These are phyloP conservation scores for Xenopus laevis DNA, from an alignment of 2,113 vertebrate species.

Conservation along the genomic window DNA sequence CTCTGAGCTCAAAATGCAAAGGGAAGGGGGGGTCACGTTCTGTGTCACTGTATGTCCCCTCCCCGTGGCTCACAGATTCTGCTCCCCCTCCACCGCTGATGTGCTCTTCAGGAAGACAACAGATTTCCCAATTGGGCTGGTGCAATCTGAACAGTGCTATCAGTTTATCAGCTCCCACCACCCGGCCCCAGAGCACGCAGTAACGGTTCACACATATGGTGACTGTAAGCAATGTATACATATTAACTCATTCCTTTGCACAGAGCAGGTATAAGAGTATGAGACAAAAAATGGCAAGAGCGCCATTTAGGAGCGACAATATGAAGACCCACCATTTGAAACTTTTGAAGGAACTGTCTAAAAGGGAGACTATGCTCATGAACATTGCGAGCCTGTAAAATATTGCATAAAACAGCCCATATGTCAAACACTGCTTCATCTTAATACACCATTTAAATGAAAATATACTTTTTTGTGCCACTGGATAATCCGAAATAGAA, in stretches of 20 bases:
- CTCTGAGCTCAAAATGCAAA: conserved; percentile 1
- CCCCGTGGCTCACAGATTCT: conserved; percentile 14
- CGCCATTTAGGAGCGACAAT: too few relatives aligned
- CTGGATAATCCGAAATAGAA: too few relatives aligned
- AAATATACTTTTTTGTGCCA: too few relatives aligned
- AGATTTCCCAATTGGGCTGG: conserved; percentile 37
- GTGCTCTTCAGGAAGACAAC: conserved; percentile 38
- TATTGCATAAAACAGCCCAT: too few relatives aligned
- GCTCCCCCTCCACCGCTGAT: conserved; percentile 45
- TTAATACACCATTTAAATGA: too few relatives aligned
- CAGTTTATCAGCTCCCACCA: conserved; percentile 19
- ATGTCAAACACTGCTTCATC: too few relatives aligned
- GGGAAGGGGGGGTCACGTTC: conserved; percentile 10
- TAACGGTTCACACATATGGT: conserved; percentile 13
- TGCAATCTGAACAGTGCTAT: conserved; percentile 19
- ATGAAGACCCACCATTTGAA: too few relatives aligned
- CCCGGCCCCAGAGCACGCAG: conserved; percentile 13
- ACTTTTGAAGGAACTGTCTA: too few relatives aligned
- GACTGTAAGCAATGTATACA: not conserved
- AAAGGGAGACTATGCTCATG: too few relatives aligned
- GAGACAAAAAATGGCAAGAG: too few relatives aligned
- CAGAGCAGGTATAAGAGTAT: not conserved
- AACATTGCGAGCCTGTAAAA: too few relatives aligned
- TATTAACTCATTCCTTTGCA: conserved; percentile 18
- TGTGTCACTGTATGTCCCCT: conserved; percentile 23